A percentile compares a stretch with the other conserved stretches of the same genome.
phyloP scores from a whole-genome alignment of 2,797 vertebrate genomes.

The Odontamblyopus lacepedii region DNA sequence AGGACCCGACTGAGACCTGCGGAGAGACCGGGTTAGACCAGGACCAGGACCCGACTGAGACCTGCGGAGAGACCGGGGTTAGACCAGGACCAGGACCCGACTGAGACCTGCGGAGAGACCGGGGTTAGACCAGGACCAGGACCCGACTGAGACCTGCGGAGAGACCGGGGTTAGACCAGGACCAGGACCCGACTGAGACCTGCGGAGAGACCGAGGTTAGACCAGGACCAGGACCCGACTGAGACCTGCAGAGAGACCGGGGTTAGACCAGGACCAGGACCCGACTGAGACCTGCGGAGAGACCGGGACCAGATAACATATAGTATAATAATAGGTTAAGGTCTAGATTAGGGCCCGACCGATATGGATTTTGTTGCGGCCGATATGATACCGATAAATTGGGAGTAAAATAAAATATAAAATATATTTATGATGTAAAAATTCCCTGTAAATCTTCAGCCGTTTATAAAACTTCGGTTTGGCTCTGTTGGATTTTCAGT shows the following conservation, averaged over 20 bases:
- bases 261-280: neutral
- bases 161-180: neutral
- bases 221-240: neutral
- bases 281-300: neutral
- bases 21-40: neutral
- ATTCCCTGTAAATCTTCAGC: too few relatives aligned
- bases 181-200: neutral
- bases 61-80: neutral
- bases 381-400: too few relatives aligned
- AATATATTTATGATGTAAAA: too few relatives aligned
- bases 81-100: conserved; percentile 71
- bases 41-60: neutral
- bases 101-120: conserved; percentile 77
- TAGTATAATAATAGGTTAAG: too few relatives aligned
- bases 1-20: neutral
- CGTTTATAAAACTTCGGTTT: too few relatives aligned
- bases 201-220: neutral
- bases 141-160: neutral
- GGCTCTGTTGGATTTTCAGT: too few relatives aligned
- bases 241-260: neutral
- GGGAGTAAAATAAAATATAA: too few relatives aligned
- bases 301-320: too few relatives aligned
- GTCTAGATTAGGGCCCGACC: too few relatives aligned
- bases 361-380: too few relatives aligned
- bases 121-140: neutral